Evolutionary conservation across 2,113 vertebrate species (phyloP).

Genomic region (Melanerpes aurifrons): DNA sequence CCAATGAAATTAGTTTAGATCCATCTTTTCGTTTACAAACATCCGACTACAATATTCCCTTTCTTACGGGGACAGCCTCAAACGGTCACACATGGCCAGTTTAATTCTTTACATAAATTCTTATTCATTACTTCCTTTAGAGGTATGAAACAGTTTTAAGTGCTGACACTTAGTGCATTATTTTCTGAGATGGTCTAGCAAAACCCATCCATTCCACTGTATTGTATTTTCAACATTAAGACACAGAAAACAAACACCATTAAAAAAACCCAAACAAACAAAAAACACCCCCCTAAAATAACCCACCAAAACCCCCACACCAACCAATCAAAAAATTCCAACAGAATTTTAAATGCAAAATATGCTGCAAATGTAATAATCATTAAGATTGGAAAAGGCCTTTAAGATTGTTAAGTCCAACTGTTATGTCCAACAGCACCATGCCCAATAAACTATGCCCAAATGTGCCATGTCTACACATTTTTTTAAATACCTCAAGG

Average conservation of each 20-base stretch:
- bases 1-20: too few species aligned
- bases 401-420: too few species aligned
- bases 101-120: background rate
- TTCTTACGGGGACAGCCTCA: too few species aligned
- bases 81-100: background rate
- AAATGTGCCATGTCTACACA: too few species aligned
- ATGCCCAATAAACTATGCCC: too few species aligned
- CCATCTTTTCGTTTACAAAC: too few species aligned
- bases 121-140: background rate
- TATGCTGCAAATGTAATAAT: background rate
- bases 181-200: background rate
- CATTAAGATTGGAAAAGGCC: too few species aligned
- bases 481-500: too few species aligned
- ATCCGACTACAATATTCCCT: too few species aligned
- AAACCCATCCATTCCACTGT: background rate
- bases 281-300: background rate
- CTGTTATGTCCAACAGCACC: too few species aligned
- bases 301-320: too few species aligned
- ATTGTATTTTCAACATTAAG: background rate
- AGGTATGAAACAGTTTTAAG: background rate
- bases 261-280: too few species aligned
- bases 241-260: background rate
- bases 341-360: background rate
- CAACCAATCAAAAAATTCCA: background rate
- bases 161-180: background rate